phyloP scores from a whole-genome alignment of 2,888 invertebrate species.

The Ariolimax columbianus region DNA sequence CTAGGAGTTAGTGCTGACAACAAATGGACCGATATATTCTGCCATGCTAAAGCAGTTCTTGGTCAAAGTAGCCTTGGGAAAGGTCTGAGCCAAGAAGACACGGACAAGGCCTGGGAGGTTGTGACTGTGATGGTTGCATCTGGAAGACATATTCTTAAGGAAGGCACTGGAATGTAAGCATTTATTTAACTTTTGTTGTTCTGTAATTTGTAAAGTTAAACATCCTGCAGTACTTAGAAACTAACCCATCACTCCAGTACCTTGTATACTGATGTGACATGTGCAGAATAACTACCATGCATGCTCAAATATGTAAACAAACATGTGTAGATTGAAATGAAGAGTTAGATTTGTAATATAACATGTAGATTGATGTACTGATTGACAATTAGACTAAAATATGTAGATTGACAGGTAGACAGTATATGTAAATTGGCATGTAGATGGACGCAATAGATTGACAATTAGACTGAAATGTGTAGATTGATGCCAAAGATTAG shows the following conservation, averaged over 20 bases:
- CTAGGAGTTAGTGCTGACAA: slow-evolving; percentile 86
- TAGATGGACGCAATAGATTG: too few relatives aligned
- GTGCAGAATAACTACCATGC: too few relatives aligned
- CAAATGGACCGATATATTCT: slow-evolving; percentile 90
- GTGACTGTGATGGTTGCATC: slow-evolving; percentile 85
- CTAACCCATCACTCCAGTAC: background rate
- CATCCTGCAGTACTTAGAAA: background rate
- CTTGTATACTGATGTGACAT: background rate
- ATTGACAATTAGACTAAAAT: too few relatives aligned
- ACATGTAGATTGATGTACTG: too few relatives aligned
- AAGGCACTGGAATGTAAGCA: slow-evolving; percentile 61
- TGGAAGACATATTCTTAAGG: slow-evolving; percentile 74
- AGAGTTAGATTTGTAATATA: too few relatives aligned
- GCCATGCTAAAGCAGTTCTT: slow-evolving; percentile 82
- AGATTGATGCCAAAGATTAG: too few relatives aligned
- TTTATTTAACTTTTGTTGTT: background rate
- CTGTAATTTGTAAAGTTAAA: background rate
- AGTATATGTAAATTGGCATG: too few relatives aligned
- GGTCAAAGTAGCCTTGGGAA: slow-evolving; percentile 60
- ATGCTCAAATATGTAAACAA: too few relatives aligned
- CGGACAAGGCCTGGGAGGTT: slow-evolving; percentile 87
- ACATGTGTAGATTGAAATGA: too few relatives aligned
- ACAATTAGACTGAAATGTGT: too few relatives aligned
- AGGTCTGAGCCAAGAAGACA: slow-evolving; percentile 62
- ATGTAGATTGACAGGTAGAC: too few relatives aligned